Evolutionary conservation across 2,113 vertebrate genomes (phyloP).

Genomic region (Melierax canorus): DNA sequence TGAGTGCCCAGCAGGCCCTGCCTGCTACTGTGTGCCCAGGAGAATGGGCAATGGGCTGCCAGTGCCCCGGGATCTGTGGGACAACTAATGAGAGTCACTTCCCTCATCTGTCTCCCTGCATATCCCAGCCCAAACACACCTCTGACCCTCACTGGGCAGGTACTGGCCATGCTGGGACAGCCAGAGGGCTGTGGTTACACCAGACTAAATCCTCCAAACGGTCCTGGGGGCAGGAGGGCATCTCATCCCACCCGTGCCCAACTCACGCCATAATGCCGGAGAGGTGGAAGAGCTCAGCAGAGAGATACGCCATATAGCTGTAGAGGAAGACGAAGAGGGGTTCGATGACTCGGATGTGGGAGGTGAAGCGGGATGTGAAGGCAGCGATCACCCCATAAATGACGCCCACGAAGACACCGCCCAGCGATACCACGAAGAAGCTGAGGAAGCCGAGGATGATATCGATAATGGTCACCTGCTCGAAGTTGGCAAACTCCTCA

Average conservation of each 20-base stretch:
- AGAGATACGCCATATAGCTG: constrained; percentile 98
- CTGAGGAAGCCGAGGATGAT: constrained; percentile 87
- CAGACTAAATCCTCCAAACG: neutral
- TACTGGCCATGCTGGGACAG: neutral
- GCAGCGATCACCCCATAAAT: constrained; percentile 90
- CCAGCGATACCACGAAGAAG: constrained; percentile 91
- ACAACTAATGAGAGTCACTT: neutral
- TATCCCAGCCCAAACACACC: neutral
- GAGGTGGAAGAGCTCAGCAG: constrained; percentile 94
- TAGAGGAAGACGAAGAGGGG: constrained; percentile 98
- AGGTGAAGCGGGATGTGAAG: constrained; percentile 96
- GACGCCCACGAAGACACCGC: constrained; percentile 88
- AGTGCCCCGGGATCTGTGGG: fast-evolving
- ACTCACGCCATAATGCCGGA: constrained; percentile 99
- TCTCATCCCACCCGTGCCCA: neutral
- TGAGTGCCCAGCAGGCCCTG: neutral
- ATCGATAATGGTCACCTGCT: constrained; percentile 78
- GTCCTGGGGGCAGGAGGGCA: neutral
- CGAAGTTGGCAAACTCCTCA: constrained; percentile 82
- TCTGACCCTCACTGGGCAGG: neutral
- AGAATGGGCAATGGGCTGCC: neutral
- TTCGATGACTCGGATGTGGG: constrained; percentile 95
- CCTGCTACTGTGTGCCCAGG: neutral
- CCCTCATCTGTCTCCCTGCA: neutral
- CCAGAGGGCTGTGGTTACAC: neutral